Base-by-base conservation (phyloP, 2,113 vertebrate species). In the Stigmatopora nigra region DNA sequence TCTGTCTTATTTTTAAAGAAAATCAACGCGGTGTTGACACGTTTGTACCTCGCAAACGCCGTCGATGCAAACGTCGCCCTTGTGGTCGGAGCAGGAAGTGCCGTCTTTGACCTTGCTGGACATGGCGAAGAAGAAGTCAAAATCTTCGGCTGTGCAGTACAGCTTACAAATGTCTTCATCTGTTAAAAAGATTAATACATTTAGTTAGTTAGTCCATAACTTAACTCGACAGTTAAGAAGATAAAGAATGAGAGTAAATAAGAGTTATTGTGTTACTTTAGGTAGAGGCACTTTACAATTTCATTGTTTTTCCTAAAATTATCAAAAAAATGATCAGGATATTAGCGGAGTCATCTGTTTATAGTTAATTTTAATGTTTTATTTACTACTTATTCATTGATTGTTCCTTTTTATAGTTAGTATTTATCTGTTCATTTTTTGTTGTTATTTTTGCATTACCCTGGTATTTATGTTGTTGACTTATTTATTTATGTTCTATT, bases 71-170 rank as follows among this genome's bases (percentile, higher is more conserved):
- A 99, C 90, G 10, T 95, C 94, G 0, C 86, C 88, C 73, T 72
- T 90, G 78, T 91, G 87, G 14, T 91, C 80, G 4, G 93, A 94
- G 79, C 97, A 99, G 13, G 87, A 86, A 5, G 97, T 99, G 55
- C 97, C 97, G 0, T 99, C 97, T 85, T 95, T 96, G 76, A 99
- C 97, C 82, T 96, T 98, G 86, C 92, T 92, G 65, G 97, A 92
- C 95, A 99, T 96, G 46, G 97, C 95, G 5, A 99, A 99, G 90
- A 99, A 99, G 81, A 99, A 99, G 77, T 98, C 96, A 72, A 96
- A 99, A 83, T 99, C 94, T 87, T 97, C 94, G n/a, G 97, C 95
- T 52, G 94, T 98, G 90, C 97, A 99, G 83, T 99, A 98, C n/a
- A 99, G 90, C 81, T 98, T 98, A 75, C 97, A 99, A 75, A 93